Evolutionary conservation across 37 sponge, comb jelly and placozoan species (phyloP).

Genomic region (Geodia barretti): DNA sequence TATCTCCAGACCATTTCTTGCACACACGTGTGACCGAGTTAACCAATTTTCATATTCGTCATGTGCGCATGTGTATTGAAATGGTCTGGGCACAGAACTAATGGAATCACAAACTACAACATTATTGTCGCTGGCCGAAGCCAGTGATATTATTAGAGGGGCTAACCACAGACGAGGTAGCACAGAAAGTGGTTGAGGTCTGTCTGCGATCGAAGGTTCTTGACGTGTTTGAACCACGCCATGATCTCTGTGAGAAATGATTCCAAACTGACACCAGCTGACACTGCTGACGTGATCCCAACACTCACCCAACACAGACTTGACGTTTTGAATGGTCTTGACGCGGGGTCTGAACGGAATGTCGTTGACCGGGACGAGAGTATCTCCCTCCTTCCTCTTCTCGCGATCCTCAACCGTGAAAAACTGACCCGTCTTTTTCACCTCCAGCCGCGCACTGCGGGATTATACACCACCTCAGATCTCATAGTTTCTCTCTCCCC

Average conservation of each 20-base stretch:
- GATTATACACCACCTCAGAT: neutral
- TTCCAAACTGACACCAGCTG: neutral
- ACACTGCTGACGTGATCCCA: neutral
- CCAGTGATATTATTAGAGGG: no score
- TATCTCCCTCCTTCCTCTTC: neutral
- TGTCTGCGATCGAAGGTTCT: neutral
- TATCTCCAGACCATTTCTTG: no score
- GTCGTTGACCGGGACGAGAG: neutral
- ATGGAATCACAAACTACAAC: no score
- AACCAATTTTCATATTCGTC: neutral
- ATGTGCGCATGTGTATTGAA: neutral
- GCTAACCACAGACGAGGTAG: neutral
- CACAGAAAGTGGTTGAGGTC: neutral
- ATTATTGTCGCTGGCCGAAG: no score
- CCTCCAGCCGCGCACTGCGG: conserved; percentile 20
- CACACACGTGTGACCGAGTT: no score
- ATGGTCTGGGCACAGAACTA: no score
- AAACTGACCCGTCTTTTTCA: conserved; percentile 1
- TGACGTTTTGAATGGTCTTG: conserved; percentile 9
- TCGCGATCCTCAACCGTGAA: conserved; percentile 17
- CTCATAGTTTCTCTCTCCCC: neutral
- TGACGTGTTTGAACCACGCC: conserved; percentile 57
- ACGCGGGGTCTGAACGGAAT: conserved; percentile 11
- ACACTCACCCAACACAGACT: conserved; percentile 36
- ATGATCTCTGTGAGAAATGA: conserved; percentile 24